Evolutionary conservation across 2,113 vertebrate species (phyloP).

Genomic region (Tragulus kanchil): DNA sequence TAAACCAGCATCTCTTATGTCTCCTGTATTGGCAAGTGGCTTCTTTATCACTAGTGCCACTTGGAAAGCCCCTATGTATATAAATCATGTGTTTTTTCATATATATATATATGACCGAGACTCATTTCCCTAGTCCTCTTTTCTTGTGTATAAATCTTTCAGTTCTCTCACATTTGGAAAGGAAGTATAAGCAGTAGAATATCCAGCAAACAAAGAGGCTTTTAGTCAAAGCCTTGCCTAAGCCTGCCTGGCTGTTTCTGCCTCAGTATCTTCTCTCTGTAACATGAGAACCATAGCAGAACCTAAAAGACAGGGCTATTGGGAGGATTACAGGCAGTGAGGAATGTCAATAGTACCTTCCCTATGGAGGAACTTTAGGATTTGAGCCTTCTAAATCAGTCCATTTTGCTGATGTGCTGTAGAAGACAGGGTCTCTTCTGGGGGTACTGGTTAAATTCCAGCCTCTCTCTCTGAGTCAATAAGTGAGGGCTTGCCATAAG

Average conservation of each 20-base stretch:
- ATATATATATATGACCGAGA: not conserved
- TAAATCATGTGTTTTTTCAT: too few relatives aligned
- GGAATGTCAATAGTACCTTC: not conserved
- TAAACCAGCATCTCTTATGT: too few relatives aligned
- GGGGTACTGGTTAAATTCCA: not conserved
- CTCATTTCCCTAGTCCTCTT: not conserved
- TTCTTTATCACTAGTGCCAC: too few relatives aligned
- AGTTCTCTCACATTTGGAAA: slow-evolving; percentile 2
- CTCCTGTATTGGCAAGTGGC: too few relatives aligned
- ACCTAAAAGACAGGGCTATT: not conserved
- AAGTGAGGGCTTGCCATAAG: not conserved
- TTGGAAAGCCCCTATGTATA: too few relatives aligned
- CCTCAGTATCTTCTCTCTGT: not conserved
- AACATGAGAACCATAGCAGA: not conserved
- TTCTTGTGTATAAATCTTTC: not conserved
- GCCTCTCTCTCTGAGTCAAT: not conserved
- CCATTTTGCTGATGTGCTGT: not conserved
- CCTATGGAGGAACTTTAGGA: not conserved
- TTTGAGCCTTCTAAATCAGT: not conserved
- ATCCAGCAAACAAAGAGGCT: not conserved
- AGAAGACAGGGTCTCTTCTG: not conserved
- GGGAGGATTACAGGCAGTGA: not conserved
- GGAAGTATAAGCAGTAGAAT: not conserved
- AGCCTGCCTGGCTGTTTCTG: not conserved
- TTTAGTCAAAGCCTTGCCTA: not conserved